phyloP scores from a whole-genome alignment of 2,888 invertebrate species.

The Parelbella ahira region DNA sequence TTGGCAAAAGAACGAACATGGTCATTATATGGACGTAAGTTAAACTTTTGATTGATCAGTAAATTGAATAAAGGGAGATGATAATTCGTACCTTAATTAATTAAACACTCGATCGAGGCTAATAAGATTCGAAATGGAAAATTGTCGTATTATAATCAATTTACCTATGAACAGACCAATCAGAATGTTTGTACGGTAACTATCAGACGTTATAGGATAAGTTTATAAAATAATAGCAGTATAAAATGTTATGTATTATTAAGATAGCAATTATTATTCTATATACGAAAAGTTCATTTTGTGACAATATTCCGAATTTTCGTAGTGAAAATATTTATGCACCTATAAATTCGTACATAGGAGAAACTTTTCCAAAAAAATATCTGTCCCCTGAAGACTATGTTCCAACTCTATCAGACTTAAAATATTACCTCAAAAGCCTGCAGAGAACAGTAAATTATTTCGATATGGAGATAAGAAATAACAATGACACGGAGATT shows the following conservation, averaged over 20 bases:
- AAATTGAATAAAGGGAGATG: too few species aligned
- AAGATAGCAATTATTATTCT: background rate
- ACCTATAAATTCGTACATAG: slow-evolving; percentile 17
- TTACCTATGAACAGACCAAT: too few species aligned
- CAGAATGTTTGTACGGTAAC: too few species aligned
- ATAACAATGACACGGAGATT: slow-evolving; percentile 26
- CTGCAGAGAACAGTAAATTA: slow-evolving; percentile 21
- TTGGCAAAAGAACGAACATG: too few species aligned
- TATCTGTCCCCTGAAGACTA: slow-evolving; percentile 25
- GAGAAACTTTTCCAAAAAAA: slow-evolving; percentile 27
- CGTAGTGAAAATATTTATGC: background rate
- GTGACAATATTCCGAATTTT: background rate
- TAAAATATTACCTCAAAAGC: slow-evolving; percentile 23
- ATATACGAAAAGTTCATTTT: slow-evolving; percentile 1
- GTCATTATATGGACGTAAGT: too few species aligned
- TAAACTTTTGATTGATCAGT: too few species aligned
- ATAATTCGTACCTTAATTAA: too few species aligned
- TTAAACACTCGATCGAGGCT: too few species aligned
- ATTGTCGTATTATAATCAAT: too few species aligned
- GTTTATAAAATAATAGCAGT: too few species aligned
- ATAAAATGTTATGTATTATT: too few species aligned
- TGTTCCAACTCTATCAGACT: slow-evolving; percentile 13
- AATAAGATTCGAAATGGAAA: slow-evolving; percentile 15
- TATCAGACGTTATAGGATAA: too few species aligned
- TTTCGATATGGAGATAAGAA: slow-evolving; percentile 22